phyloP scores from a whole-genome alignment of 2,888 invertebrate genomes.

The Sylvicola cinctus region DNA sequence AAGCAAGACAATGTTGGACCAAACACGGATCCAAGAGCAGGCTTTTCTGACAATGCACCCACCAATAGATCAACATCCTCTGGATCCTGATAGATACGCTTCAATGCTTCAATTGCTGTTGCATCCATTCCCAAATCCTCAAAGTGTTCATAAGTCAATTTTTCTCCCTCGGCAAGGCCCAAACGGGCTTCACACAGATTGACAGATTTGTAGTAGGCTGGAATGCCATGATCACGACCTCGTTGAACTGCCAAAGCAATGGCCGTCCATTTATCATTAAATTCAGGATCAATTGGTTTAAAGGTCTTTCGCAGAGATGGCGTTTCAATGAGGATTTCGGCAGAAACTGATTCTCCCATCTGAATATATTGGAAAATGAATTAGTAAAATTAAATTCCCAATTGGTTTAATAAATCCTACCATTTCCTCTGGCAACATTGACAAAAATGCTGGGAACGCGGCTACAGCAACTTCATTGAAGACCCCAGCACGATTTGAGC shows the following conservation, averaged over 20 bases:
- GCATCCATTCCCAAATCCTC: constrained; percentile 34
- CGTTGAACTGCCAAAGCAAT: constrained; percentile 35
- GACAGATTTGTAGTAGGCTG: constrained; percentile 48
- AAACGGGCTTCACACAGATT: constrained; percentile 40
- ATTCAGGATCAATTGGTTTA: constrained; percentile 20
- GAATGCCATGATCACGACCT: constrained; percentile 62
- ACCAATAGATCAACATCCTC: constrained; percentile 71
- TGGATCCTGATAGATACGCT: constrained; percentile 33
- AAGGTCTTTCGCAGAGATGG: constrained; percentile 32
- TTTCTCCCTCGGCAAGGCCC: constrained; percentile 10
- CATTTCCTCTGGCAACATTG: constrained; percentile 51
- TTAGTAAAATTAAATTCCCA: constrained; percentile 1
- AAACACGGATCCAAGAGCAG: constrained; percentile 58
- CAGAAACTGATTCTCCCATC: constrained; percentile 35
- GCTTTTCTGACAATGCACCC: constrained; percentile 63
- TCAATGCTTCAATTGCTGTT: constrained; percentile 39
- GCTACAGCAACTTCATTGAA: constrained; percentile 59
- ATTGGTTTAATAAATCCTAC: constrained; percentile 21
- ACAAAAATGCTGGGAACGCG: constrained; percentile 48
- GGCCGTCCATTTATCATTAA: constrained; percentile 29
- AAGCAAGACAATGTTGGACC: constrained; percentile 82
- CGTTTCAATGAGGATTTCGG: constrained; percentile 39
- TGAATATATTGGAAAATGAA: constrained; percentile 21
- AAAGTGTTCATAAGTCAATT: constrained; percentile 19
- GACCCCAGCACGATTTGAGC: constrained; percentile 55